Base-by-base conservation (phyloP, 2,797 vertebrate genomes). In the Sebastes taczanowskii region DNA sequence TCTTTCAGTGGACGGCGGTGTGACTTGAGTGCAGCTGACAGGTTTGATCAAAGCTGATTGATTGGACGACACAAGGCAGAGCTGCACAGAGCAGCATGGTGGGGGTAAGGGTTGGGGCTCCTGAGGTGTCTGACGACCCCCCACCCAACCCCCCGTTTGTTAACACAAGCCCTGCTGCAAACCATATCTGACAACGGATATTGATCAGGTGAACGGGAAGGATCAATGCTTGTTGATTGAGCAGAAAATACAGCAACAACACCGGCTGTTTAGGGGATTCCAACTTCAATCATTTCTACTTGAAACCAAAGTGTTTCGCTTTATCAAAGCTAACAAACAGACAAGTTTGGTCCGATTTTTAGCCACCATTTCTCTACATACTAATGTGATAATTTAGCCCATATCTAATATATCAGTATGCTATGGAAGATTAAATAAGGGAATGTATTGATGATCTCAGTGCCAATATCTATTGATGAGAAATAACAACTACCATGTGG, bases 221-320 rank as follows among this genome's bases (percentile, higher is more conserved):
- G 72, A 92, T 91, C 93, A 70, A 89, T 92, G 73, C 55, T 64
- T 91, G 86, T 83, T 89, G 86, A 93, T 88, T 90, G 69, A 78
- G 59, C 58, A 59, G 68, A 85, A 86, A 83, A 86, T 13, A 71
- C 67, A 56, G 10, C 18, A 20, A 42, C 23, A 5, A 61, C 35
- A 23, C n/a, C 25, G 14, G 23, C 13, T 46, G 11, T 58, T 62
- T 6, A n/a, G 14, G 4, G 9, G 23, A 46, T 52, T 61, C 35
- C 34, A 56, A 2, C 52, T 42, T n/a, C 5, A 70, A 69, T 59
- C 3, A 53, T 56, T 49, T 27, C 5, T 25, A 58, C 10, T 67
- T 18, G 1, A 3, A 74, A 23, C 2, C 4, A 11, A 25, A 77
- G 16, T 13, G 30, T 23, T 22, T 52, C 20, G 20, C 20, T n/a